Evolutionary conservation across 2,888 invertebrate genomes (phyloP).

Genomic region (Apamea epomidion): DNA sequence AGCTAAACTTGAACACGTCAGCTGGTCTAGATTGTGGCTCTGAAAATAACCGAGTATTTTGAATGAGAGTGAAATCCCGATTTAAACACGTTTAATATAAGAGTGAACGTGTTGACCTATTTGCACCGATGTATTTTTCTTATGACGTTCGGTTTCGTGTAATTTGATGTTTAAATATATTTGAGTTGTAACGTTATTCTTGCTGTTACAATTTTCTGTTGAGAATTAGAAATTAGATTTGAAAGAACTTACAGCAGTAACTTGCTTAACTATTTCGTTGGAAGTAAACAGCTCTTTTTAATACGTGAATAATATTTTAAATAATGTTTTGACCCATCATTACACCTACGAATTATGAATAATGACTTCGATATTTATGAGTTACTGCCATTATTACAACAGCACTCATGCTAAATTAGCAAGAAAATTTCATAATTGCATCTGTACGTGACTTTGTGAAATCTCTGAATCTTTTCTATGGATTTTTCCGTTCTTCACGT

Average conservation of each 20-base stretch:
- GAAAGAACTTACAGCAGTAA: background rate
- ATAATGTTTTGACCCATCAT: background rate
- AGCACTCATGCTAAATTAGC: constrained; percentile 1
- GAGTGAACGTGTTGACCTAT: constrained; percentile 76
- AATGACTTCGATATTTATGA: background rate
- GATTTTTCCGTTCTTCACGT: background rate
- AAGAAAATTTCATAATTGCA: constrained; percentile 20
- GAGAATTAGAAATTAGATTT: background rate
- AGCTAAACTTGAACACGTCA: constrained; percentile 56
- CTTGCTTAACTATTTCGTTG: background rate
- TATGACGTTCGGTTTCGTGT: constrained; percentile 36
- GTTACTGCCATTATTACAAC: background rate
- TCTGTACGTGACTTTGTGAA: constrained; percentile 36
- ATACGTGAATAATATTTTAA: background rate
- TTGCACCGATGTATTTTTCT: constrained; percentile 49
- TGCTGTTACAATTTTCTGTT: constrained; percentile 9
- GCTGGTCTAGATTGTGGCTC: constrained; percentile 61
- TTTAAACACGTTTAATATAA: constrained; percentile 71
- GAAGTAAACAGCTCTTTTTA: background rate
- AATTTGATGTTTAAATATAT: constrained; percentile 19
- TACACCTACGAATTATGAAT: background rate
- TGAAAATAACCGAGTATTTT: constrained; percentile 68
- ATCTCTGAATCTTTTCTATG: background rate
- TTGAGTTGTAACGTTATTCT: constrained; percentile 14
- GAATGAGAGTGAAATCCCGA: constrained; percentile 69